phyloP scores from a whole-genome alignment of 2,888 invertebrate species.

The Sphaerolaimus hirsutus region DNA sequence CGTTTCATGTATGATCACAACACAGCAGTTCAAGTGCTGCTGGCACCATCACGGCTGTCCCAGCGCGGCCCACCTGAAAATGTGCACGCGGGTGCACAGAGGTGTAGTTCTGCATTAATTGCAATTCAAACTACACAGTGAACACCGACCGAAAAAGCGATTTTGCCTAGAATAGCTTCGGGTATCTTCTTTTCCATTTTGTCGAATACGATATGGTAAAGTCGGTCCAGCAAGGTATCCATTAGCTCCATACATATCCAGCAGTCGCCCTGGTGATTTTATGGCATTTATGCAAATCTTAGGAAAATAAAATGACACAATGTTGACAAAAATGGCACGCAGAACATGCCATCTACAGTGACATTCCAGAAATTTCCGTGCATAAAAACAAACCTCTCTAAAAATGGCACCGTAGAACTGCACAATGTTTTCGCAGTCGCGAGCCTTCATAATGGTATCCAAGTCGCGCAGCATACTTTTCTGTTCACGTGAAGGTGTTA shows the following conservation, averaged over 20 bases:
- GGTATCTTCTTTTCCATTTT: slow-evolving; percentile 64
- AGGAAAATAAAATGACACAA: no score
- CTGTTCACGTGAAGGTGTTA: no score
- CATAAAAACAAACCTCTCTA: slow-evolving; percentile 70
- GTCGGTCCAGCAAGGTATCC: slow-evolving; percentile 85
- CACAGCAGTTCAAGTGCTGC: no score
- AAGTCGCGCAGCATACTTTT: slow-evolving; percentile 29
- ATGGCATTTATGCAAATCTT: background rate
- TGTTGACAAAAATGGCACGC: no score
- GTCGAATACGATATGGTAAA: slow-evolving; percentile 80
- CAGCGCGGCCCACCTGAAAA: no score
- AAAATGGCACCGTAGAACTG: slow-evolving; percentile 93
- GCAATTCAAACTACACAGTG: background rate
- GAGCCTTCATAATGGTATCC: slow-evolving; percentile 29
- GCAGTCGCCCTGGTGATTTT: slow-evolving; percentile 50
- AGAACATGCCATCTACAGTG: no score
- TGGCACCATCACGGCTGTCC: no score
- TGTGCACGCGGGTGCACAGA: no score
- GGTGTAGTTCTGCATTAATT: slow-evolving; percentile 2
- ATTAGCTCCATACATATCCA: slow-evolving; percentile 96
- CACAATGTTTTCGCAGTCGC: slow-evolving; percentile 29
- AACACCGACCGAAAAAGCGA: slow-evolving; percentile 53
- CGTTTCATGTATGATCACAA: no score
- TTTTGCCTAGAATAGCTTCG: slow-evolving; percentile 78
- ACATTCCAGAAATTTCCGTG: no score